Evolutionary conservation across 2,113 vertebrate genomes (phyloP), one percentile per base, ranked within the genome.

Genomic region (Ifrita kowaldi): DNA sequence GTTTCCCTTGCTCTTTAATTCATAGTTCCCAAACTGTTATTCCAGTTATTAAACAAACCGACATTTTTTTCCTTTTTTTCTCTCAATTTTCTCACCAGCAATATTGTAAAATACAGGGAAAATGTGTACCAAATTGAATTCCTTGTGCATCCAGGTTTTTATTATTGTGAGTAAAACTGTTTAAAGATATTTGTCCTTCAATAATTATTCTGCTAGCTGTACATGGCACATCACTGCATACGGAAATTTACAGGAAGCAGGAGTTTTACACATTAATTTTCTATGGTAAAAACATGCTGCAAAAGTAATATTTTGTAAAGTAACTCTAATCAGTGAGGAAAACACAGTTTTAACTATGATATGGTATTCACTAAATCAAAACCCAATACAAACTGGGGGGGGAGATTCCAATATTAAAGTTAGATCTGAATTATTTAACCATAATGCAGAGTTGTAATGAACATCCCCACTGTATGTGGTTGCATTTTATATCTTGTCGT

Each of bases 141-240:
- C 37, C 30, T 75, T 93, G 60, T 52, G 67, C 65, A 96, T 59
- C 78, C 75, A 94, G 74, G 44, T 93, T 85, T 97, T 96, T 96
- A 95, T 97, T 98, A 76, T 64, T 81, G 60, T 74, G 83, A 97
- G 84, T 92, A 95, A 94, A 96, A 62, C 60, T 93, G 71, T 67
- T 90, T 77, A 59, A 95, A 92, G 80, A 85, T 95, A 87, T 59
- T 70, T 95, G 41, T 70, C 49, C 47, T 95, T 91, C 67, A 71
- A 4, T 89, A 85, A 78, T 74, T 89, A 87, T 77, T 90, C 84
- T 89, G 65, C 74, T 87, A 79, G 79, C 85, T 94, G 83, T 95
- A 94, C 93, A 84, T 91, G 84, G 91, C 59, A 81, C 65, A 77
- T 94, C 77, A 63, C 60, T 94, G 93, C 76, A 69, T 75, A 92